phyloP scores from a whole-genome alignment of 2,888 invertebrate species.

The Atrina japonica region DNA sequence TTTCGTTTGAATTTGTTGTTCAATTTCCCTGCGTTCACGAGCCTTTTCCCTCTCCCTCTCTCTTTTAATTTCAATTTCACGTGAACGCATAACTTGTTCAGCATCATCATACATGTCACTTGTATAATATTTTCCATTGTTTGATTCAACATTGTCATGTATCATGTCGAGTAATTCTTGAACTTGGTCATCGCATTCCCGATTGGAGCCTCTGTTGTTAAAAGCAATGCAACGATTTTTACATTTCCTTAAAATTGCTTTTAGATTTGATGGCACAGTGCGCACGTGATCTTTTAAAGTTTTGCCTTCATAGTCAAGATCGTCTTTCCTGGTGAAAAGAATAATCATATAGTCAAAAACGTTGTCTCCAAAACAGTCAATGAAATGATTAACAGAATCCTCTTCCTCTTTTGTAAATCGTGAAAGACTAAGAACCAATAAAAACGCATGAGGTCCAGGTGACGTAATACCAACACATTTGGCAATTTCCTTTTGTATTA shows the following conservation, averaged over 20 bases:
- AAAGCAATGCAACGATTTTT: slow-evolving; percentile 36
- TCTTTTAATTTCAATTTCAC: slow-evolving; percentile 24
- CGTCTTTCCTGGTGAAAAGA: slow-evolving; percentile 45
- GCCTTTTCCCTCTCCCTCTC: slow-evolving; percentile 12
- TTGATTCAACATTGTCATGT: slow-evolving; percentile 24
- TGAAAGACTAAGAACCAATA: slow-evolving; percentile 35
- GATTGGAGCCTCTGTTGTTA: slow-evolving; percentile 32
- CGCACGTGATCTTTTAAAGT: slow-evolving; percentile 38
- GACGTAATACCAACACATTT: slow-evolving; percentile 46
- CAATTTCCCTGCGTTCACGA: slow-evolving; percentile 15
- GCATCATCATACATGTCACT: slow-evolving; percentile 43
- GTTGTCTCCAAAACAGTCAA: slow-evolving; percentile 35
- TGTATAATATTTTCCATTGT: slow-evolving; percentile 42
- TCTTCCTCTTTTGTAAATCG: slow-evolving; percentile 49
- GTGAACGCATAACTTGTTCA: slow-evolving; percentile 27
- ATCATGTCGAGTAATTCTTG: slow-evolving; percentile 39
- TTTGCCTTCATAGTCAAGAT: slow-evolving; percentile 27
- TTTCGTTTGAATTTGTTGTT: slow-evolving; percentile 16
- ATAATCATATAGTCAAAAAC: slow-evolving; percentile 41
- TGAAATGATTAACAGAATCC: slow-evolving; percentile 39
- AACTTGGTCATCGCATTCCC: slow-evolving; percentile 30
- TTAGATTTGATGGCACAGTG: slow-evolving; percentile 24
- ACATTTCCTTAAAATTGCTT: slow-evolving; percentile 22
- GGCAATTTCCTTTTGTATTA: slow-evolving; percentile 38
- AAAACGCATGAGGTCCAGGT: slow-evolving; percentile 48